Evolutionary conservation across 2,113 vertebrate species (phyloP).

Genomic region (Callospermophilus lateralis): DNA sequence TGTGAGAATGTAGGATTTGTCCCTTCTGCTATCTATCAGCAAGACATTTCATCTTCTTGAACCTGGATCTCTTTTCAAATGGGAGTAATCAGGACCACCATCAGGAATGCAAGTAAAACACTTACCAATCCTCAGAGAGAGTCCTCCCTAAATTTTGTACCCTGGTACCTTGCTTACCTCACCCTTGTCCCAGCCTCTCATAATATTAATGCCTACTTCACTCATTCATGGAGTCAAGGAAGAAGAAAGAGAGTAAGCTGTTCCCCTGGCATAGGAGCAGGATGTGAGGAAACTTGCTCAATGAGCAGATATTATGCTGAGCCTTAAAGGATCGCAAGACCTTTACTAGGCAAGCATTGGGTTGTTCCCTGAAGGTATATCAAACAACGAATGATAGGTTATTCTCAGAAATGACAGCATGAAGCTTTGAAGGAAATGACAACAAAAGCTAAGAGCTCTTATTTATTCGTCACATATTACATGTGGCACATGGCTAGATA

Average conservation of each 20-base stretch:
- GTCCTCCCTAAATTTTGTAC: background rate
- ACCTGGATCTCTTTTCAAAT: background rate
- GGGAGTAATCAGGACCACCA: background rate
- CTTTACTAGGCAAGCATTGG: background rate
- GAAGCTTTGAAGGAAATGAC: slow-evolving; percentile 34
- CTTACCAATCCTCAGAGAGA: no score
- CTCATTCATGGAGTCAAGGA: background rate
- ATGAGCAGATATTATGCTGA: background rate
- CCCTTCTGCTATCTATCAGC: background rate
- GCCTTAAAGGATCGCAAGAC: background rate
- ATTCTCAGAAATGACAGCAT: background rate
- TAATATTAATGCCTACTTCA: background rate
- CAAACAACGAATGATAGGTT: background rate
- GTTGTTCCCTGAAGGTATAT: background rate
- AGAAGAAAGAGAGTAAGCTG: background rate
- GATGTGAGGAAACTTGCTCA: background rate
- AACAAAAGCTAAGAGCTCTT: background rate
- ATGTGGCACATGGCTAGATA: background rate
- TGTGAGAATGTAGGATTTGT: background rate
- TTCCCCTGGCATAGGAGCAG: background rate
- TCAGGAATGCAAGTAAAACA: background rate
- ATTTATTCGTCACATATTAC: background rate
- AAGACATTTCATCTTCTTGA: background rate
- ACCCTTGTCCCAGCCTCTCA: background rate
- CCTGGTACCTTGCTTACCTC: background rate